Evolutionary conservation across 2,888 invertebrate genomes (phyloP).

Genomic region (Noctua janthe): DNA sequence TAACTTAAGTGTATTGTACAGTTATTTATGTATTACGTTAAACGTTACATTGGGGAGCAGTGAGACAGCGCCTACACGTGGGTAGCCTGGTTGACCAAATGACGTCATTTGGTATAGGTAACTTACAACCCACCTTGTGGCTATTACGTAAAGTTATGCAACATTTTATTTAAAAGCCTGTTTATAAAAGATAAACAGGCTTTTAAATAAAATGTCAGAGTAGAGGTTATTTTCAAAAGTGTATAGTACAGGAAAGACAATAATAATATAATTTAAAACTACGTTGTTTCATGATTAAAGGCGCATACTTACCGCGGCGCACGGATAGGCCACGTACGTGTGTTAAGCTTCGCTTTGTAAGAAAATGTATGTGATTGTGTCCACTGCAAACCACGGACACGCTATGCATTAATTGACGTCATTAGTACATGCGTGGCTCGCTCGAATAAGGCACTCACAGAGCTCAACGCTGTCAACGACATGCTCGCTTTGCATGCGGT

Average conservation of each 20-base stretch:
- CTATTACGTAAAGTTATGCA: background rate
- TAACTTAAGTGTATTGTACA: slow-evolving; percentile 20
- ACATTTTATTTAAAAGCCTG: no score
- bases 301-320: no score
- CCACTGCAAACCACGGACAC: no score
- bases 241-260: background rate
- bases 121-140: background rate
- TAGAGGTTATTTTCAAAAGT: background rate
- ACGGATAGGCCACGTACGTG: no score
- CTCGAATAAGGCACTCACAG: no score
- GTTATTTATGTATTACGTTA: slow-evolving; percentile 1
- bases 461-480: no score
- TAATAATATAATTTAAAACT: background rate
- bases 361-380: no score
- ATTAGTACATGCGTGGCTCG: no score
- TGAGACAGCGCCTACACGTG: background rate
- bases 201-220: background rate
- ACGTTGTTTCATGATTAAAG: background rate
- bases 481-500: no score
- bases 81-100: slow-evolving; percentile 11
- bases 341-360: no score
- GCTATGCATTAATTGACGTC: no score
- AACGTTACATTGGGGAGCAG: slow-evolving; percentile 26
- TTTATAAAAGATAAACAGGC: no score
- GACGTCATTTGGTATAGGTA: slow-evolving; percentile 21